phyloP scores from a whole-genome alignment of 2,888 invertebrate species.

The Dryocosmus kuriphilus region DNA sequence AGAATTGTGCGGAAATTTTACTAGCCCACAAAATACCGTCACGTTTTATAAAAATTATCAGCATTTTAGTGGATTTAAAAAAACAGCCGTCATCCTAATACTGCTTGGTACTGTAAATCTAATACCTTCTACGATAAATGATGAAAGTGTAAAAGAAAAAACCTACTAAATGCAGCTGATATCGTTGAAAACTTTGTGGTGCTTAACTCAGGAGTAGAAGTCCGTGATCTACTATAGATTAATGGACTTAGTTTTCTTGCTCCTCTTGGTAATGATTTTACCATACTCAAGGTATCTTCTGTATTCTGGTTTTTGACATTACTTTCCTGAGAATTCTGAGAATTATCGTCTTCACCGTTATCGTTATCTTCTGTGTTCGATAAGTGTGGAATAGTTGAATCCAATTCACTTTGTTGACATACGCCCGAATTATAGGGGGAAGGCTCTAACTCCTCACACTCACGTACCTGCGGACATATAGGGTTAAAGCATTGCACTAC shows the following conservation, averaged over 20 bases:
- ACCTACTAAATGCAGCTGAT: conserved; percentile 43
- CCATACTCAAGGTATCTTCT: conserved; percentile 67
- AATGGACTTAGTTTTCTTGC: conserved; percentile 75
- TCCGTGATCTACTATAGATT: conserved; percentile 70
- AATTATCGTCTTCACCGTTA: conserved; percentile 40
- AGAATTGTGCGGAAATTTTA: no score
- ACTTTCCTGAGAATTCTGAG: neutral
- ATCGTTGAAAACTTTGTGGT: conserved; percentile 40
- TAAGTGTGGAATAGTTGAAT: conserved; percentile 51
- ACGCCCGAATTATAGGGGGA: conserved; percentile 62
- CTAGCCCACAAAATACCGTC: no score
- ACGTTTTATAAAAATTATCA: no score
- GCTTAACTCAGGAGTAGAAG: conserved; percentile 61
- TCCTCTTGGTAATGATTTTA: conserved; percentile 65
- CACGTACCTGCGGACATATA: conserved; percentile 64
- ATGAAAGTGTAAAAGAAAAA: neutral
- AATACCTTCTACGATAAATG: no score
- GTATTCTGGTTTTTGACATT: conserved; percentile 68
- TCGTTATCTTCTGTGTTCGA: conserved; percentile 34
- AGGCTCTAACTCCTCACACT: conserved; percentile 70
- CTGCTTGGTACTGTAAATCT: no score
- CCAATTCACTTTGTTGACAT: conserved; percentile 60
- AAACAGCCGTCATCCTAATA: no score
- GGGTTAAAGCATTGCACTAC: neutral
- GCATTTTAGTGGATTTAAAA: no score